Conservation (phyloP, 2,797 vertebrate genomes). For the Chloroceryle amazona region DNA sequence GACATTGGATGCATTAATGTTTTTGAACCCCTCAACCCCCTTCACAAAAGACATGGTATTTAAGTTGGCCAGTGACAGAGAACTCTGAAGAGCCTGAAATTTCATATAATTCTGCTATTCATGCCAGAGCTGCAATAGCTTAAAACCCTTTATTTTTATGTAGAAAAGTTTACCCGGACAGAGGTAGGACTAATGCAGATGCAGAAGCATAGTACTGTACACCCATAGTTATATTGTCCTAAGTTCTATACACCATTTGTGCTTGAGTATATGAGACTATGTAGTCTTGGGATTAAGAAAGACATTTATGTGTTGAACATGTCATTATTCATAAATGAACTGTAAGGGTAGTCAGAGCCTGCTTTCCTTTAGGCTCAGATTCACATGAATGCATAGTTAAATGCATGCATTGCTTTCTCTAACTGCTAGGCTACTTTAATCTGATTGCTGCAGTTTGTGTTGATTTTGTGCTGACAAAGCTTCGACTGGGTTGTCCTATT, state of each 20-base stretch:
- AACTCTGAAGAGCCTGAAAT: not conserved
- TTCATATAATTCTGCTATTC: not conserved
- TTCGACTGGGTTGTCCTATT: conserved; percentile 32
- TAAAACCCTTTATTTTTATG: not conserved
- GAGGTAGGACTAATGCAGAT: not conserved
- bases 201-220: accelerated
- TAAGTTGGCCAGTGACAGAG: not conserved
- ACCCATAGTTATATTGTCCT: not conserved
- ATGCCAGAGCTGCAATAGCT: not conserved
- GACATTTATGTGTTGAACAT: not conserved
- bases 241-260: not conserved
- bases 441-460: not conserved
- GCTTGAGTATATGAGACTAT: not conserved
- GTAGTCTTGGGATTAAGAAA: not conserved
- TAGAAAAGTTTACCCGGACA: not conserved
- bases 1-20: not conserved
- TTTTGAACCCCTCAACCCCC: not conserved
- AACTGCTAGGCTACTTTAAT: not conserved
- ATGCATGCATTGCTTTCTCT: not conserved
- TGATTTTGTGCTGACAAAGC: conserved; percentile 27
- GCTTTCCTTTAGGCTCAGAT: not conserved
- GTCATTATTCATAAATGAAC: not conserved
- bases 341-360: not conserved
- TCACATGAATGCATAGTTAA: not conserved
- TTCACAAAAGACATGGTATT: not conserved